phyloP scores from a whole-genome alignment of 1,140 invertebrate genomes.

The Bombus sylvicola region DNA sequence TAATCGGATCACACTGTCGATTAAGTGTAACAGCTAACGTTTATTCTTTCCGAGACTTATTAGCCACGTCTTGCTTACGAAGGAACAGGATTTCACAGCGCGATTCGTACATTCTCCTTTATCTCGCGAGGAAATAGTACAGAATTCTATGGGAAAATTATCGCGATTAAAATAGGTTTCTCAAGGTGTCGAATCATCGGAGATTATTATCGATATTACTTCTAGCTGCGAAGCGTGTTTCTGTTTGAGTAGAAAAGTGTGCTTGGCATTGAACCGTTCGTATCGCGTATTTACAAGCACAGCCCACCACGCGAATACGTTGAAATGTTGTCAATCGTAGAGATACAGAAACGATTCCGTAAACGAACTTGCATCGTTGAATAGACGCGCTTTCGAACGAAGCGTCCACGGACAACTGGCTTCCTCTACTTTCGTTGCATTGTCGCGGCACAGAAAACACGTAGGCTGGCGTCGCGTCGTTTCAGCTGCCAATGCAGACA shows the following conservation, averaged over 20 bases:
- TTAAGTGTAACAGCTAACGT: not conserved
- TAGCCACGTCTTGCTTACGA: slow-evolving; percentile 1
- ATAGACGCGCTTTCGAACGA: not conserved
- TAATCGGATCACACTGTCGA: not conserved
- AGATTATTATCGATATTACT: too few relatives aligned
- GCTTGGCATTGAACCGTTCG: too few relatives aligned
- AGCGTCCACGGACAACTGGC: not conserved
- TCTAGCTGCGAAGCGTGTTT: too few relatives aligned
- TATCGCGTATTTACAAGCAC: too few relatives aligned
- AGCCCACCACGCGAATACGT: too few relatives aligned
- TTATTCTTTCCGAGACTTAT: not conserved
- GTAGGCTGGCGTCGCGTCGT: not conserved
- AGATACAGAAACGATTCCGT: not conserved
- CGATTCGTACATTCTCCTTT: not conserved
- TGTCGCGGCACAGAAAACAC: not conserved
- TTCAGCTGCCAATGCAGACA: slow-evolving; percentile 10
- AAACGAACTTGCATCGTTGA: not conserved
- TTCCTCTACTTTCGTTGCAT: not conserved
- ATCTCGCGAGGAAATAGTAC: not conserved
- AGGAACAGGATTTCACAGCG: not conserved
- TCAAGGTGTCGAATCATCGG: too few relatives aligned
- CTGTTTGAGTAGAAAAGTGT: too few relatives aligned
- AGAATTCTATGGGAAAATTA: too few relatives aligned
- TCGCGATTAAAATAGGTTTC: too few relatives aligned
- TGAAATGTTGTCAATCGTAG: not conserved